Percentiles rank a stretch among this genome's conserved stretches.
Evolutionary conservation across 2,888 invertebrate genomes (phyloP).

Genomic region (Cremastinae sp.): DNA sequence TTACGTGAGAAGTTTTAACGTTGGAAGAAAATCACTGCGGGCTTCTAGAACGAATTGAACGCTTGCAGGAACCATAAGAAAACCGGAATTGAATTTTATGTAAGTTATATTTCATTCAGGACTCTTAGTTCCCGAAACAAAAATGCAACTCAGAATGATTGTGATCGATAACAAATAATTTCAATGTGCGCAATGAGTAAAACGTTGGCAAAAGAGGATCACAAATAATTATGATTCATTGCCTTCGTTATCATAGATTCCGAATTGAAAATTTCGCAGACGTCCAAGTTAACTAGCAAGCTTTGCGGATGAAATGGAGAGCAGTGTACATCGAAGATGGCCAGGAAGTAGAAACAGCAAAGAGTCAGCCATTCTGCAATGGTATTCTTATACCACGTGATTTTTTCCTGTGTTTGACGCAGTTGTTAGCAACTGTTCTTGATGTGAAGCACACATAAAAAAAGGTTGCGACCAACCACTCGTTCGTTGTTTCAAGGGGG

Average conservation of each 20-base stretch:
- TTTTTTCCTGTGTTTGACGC: constrained; percentile 71
- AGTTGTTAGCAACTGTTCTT: constrained; percentile 73
- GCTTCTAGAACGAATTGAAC: background rate
- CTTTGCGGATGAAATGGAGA: constrained; percentile 45
- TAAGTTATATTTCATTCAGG: background rate
- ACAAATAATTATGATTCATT: constrained; percentile 20
- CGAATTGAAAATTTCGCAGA: constrained; percentile 51
- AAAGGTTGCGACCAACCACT: constrained; percentile 70
- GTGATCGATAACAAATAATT: no score
- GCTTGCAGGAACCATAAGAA: constrained; percentile 14
- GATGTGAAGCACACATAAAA: constrained; percentile 69
- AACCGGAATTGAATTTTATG: background rate
- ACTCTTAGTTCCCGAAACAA: no score
- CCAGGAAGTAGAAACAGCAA: constrained; percentile 27
- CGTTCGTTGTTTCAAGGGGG: constrained; percentile 64
- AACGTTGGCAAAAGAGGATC: no score
- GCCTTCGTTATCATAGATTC: constrained; percentile 3
- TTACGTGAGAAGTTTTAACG: constrained; percentile 67
- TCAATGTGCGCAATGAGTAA: no score
- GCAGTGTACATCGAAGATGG: constrained; percentile 32
- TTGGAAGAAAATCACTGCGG: constrained; percentile 55
- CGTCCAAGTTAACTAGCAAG: constrained; percentile 41
- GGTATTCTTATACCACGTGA: constrained; percentile 47
- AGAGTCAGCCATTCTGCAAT: constrained; percentile 45
- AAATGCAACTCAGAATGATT: no score